Evolutionary conservation across 2,797 vertebrate genomes (phyloP).

Genomic region (Babyrousa celebensis): DNA sequence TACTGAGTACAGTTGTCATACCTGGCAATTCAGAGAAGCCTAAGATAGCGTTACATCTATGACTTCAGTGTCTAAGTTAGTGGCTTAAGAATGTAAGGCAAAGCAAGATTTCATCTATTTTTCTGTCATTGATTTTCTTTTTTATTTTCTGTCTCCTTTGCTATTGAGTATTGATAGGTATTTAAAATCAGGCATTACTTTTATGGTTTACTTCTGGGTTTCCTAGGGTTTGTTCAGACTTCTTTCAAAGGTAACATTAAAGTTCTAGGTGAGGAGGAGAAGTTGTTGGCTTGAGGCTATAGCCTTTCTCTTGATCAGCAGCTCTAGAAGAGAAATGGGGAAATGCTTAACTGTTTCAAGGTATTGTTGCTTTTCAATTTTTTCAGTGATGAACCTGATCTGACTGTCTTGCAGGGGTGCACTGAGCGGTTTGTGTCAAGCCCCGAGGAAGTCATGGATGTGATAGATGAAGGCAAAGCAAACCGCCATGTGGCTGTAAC

Average conservation of each 20-base stretch:
- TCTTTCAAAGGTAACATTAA: conserved; percentile 62
- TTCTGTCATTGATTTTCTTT: conserved; percentile 51
- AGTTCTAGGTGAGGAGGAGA: conserved; percentile 30
- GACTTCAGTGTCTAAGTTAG: conserved; percentile 5
- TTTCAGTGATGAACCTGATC: not conserved
- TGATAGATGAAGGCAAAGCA: conserved; percentile 98
- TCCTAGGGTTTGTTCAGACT: conserved; percentile 36
- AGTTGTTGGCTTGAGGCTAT: not conserved
- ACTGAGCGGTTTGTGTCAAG: conserved; percentile 99
- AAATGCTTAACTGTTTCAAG: conserved; percentile 20
- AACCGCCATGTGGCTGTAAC: conserved; percentile 98
- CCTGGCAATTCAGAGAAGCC: not conserved
- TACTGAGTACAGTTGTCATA: not conserved
- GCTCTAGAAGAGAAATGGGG: conserved; percentile 4
- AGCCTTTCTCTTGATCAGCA: conserved; percentile 21
- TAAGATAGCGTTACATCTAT: not conserved
- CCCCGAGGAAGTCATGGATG: conserved; percentile 98
- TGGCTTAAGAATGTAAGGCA: not conserved
- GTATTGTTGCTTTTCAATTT: not conserved
- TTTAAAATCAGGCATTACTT: not conserved
- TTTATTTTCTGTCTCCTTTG: conserved; percentile 39
- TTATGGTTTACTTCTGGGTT: not conserved
- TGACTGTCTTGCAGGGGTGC: conserved; percentile 93
- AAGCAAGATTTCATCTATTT: conserved; percentile 5
- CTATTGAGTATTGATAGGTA: not conserved